Conservation (phyloP, 2,797 vertebrate species). For the Oreortyx pictus region DNA sequence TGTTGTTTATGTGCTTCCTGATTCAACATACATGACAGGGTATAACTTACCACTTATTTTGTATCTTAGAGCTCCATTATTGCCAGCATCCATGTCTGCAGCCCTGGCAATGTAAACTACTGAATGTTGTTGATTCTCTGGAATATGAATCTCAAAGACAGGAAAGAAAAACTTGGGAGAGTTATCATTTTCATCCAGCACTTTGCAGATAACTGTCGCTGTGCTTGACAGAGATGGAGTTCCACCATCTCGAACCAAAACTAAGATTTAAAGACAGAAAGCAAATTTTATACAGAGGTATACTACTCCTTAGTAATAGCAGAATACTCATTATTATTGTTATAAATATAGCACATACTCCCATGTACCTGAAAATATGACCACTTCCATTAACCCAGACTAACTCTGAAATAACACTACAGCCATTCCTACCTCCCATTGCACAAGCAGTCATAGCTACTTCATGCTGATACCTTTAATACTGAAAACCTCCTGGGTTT, state of each 20-base stretch:
- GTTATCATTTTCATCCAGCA: slow-evolving; percentile 92
- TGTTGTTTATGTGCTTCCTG: background rate
- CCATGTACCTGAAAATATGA: background rate
- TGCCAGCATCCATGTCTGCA: slow-evolving; percentile 85
- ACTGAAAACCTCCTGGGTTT: slow-evolving; percentile 82
- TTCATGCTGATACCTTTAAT: slow-evolving; percentile 84
- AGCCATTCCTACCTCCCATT: background rate
- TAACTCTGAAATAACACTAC: background rate
- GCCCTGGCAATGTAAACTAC: slow-evolving; percentile 81
- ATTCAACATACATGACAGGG: background rate
- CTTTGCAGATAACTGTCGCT: slow-evolving; percentile 82
- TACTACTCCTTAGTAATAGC: background rate
- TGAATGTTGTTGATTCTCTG: slow-evolving; percentile 88
- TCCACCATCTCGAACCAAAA: slow-evolving; percentile 87
- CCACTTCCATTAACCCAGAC: background rate
- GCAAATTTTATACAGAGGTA: background rate
- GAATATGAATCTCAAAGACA: slow-evolving; percentile 81
- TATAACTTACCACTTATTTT: slow-evolving; percentile 83
- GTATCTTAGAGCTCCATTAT: slow-evolving; percentile 87
- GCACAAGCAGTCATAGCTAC: background rate
- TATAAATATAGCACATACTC: background rate
- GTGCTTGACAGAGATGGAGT: slow-evolving; percentile 80
- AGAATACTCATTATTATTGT: background rate
- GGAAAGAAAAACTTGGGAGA: slow-evolving; percentile 83
- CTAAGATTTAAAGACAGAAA: slow-evolving; percentile 75